These are phyloP conservation scores for Caloenas nicobarica DNA, from an alignment of 2,113 vertebrate species.

Conservation along the genomic window DNA sequence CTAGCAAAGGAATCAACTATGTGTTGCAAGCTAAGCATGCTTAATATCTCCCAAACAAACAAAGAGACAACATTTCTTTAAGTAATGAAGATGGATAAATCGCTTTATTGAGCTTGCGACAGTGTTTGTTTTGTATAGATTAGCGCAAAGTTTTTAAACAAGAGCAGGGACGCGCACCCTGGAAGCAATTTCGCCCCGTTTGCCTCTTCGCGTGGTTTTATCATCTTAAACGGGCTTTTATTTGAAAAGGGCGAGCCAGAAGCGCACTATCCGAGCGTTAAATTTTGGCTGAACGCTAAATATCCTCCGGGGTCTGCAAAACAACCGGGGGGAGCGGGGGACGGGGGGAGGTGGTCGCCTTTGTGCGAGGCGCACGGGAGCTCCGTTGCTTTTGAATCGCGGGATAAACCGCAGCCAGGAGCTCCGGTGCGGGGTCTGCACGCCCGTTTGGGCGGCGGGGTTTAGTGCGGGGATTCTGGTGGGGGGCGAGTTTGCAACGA, in stretches of 20 bases:
- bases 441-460: neutral
- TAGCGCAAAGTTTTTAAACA: constrained; percentile 42
- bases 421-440: neutral
- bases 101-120: constrained; percentile 66
- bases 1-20: constrained; percentile 80
- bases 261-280: constrained; percentile 22
- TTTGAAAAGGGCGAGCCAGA: neutral
- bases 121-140: constrained; percentile 51
- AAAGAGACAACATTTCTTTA: constrained; percentile 75
- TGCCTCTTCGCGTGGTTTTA: constrained; percentile 17
- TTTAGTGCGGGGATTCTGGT: neutral
- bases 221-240: neutral
- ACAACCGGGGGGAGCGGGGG: neutral
- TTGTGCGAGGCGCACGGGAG: neutral
- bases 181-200: neutral
- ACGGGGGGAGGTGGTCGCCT: neutral
- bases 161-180: neutral
- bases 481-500: neutral
- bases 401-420: neutral
- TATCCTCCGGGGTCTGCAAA: neutral
- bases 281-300: constrained; percentile 35
- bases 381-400: neutral
- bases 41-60: constrained; percentile 82
- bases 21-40: constrained; percentile 79
- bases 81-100: constrained; percentile 81